Evolutionary conservation across 2,888 invertebrate genomes (phyloP).

Genomic region (Lycophotia porphyrea): DNA sequence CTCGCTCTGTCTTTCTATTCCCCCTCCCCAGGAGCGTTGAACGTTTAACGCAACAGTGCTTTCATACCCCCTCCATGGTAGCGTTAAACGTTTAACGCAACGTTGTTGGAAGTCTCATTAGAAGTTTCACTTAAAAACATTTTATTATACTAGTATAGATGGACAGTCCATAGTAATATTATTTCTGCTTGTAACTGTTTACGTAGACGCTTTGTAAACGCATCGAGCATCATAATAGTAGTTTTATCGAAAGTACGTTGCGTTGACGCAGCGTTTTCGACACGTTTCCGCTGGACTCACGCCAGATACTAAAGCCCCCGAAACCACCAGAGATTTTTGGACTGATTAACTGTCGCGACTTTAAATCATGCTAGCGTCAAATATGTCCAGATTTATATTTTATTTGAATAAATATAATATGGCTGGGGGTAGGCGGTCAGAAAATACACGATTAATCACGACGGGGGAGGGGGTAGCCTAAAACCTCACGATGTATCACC

Average conservation of each 20-base stretch:
- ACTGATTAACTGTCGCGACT: conserved; percentile 14
- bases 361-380: conserved; percentile 8
- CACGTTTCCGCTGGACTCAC: background rate
- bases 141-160: background rate
- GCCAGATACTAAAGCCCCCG: background rate
- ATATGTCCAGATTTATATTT: conserved; percentile 35
- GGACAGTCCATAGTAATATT: background rate
- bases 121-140: too few species aligned
- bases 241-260: background rate
- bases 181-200: background rate
- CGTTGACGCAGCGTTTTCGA: background rate
- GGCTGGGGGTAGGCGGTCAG: background rate
- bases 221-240: background rate
- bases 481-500: too few species aligned
- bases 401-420: too few species aligned
- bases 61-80: too few species aligned
- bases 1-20: too few species aligned
- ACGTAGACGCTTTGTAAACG: background rate
- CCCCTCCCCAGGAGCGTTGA: too few species aligned
- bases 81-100: too few species aligned
- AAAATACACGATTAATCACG: too few species aligned
- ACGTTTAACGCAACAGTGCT: too few species aligned
- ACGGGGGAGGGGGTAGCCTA: too few species aligned
- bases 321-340: background rate
- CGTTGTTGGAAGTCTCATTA: too few species aligned